These are phyloP conservation scores for Synaphobranchus kaupii DNA, from an alignment of 2,797 vertebrate genomes.

Conservation along the genomic window DNA sequence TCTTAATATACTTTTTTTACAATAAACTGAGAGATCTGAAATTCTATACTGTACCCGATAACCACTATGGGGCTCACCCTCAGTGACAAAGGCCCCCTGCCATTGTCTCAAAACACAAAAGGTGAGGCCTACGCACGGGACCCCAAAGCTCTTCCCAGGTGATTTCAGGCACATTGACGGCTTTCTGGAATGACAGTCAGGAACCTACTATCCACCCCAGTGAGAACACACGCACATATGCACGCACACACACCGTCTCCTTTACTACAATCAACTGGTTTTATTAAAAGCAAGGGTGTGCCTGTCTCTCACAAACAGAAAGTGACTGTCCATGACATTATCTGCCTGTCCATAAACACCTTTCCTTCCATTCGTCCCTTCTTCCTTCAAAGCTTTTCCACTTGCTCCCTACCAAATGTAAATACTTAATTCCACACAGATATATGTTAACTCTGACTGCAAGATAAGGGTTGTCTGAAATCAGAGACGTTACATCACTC, in stretches of 20 bases:
- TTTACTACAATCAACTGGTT: conserved; percentile 59
- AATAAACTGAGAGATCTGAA: not conserved
- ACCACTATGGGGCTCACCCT: conserved; percentile 25
- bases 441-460: not conserved
- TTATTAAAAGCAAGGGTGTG: conserved; percentile 32
- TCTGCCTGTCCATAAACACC: conserved; percentile 19
- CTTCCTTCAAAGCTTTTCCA: not conserved
- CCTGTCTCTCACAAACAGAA: conserved; percentile 9
- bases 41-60: conserved; percentile 10
- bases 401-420: not conserved
- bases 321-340: not conserved
- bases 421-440: conserved; percentile 10
- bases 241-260: conserved; percentile 14
- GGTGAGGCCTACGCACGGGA: conserved; percentile 32
- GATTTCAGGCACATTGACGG: conserved; percentile 52
- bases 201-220: conserved; percentile 62
- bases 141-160: not conserved
- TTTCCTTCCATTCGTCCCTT: not conserved
- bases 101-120: conserved; percentile 49
- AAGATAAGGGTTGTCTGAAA: not conserved
- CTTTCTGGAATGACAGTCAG: conserved; percentile 62
- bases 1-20: not conserved
- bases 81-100: conserved; percentile 27
- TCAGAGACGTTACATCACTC: not conserved
- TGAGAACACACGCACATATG: conserved; percentile 24